Evolutionary conservation across 2,797 vertebrate species (phyloP).

Genomic region (Cyclopterus lumpus): DNA sequence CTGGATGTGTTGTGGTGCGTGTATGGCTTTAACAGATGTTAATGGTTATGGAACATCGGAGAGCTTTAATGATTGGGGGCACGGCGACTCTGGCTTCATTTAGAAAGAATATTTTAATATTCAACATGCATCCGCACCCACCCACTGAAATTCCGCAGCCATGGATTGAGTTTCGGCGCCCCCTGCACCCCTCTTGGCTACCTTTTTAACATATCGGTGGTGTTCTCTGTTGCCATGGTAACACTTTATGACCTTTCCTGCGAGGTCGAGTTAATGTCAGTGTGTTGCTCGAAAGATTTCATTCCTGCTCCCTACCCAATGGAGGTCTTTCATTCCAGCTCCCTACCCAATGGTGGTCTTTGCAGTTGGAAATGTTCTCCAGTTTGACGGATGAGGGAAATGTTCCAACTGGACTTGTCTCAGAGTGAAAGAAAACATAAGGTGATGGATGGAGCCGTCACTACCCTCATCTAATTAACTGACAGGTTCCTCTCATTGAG

Average conservation of each 20-base stretch:
- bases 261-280: constrained; percentile 73
- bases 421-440: constrained; percentile 60
- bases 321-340: constrained; percentile 59
- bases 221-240: constrained; percentile 76
- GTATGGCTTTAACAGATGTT: constrained; percentile 81
- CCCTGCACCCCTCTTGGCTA: constrained; percentile 34
- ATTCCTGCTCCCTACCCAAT: constrained; percentile 52
- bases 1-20: constrained; percentile 74
- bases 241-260: constrained; percentile 72
- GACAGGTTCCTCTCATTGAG: constrained; percentile 66
- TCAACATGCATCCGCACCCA: constrained; percentile 62
- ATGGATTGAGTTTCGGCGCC: constrained; percentile 51
- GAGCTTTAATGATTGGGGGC: constrained; percentile 70
- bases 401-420: constrained; percentile 64
- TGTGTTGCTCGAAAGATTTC: constrained; percentile 68
- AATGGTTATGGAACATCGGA: constrained; percentile 79
- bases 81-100: constrained; percentile 60
- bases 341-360: constrained; percentile 62
- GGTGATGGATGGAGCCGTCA: constrained; percentile 75
- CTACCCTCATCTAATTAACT: constrained; percentile 71
- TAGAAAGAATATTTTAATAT: constrained; percentile 68
- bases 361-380: constrained; percentile 60
- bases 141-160: constrained; percentile 67
- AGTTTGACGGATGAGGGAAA: constrained; percentile 71
- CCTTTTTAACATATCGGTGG: constrained; percentile 73